phyloP scores from a whole-genome alignment of 2,797 vertebrate genomes.

The Buphagus erythrorhynchus region DNA sequence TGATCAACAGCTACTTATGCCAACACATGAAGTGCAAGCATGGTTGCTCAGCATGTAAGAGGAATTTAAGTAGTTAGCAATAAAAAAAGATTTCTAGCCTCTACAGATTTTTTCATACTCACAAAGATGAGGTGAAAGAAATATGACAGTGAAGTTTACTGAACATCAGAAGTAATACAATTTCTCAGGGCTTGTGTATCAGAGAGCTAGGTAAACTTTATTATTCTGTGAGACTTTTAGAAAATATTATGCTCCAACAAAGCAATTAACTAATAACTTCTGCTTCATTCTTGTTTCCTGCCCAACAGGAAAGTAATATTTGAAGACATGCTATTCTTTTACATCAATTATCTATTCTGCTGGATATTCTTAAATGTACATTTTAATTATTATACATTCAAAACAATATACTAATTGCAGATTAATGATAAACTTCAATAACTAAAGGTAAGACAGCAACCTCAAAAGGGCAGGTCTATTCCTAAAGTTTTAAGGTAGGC shows the following conservation, averaged over 20 bases:
- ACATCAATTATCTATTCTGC: not conserved
- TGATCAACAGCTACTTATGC: not conserved
- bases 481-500: not conserved
- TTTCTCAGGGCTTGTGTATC: not conserved
- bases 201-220: not conserved
- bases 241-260: not conserved
- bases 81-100: not conserved
- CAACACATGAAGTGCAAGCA: rapidly evolving
- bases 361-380: not conserved
- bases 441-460: not conserved
- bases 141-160: not conserved
- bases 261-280: not conserved
- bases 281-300: not conserved
- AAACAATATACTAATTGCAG: not conserved
- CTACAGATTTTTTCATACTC: not conserved
- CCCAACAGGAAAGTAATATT: not conserved
- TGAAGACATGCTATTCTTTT: not conserved
- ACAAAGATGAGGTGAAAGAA: not conserved
- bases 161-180: not conserved
- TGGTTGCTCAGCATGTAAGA: not conserved
- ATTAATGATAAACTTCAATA: not conserved
- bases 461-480: not conserved
- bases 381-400: not conserved
- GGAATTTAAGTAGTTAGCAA: not conserved
- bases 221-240: not conserved